These are phyloP conservation scores for Entomobrya multifasciata DNA, from an alignment of 2,888 invertebrate genomes.

Conservation along the genomic window DNA sequence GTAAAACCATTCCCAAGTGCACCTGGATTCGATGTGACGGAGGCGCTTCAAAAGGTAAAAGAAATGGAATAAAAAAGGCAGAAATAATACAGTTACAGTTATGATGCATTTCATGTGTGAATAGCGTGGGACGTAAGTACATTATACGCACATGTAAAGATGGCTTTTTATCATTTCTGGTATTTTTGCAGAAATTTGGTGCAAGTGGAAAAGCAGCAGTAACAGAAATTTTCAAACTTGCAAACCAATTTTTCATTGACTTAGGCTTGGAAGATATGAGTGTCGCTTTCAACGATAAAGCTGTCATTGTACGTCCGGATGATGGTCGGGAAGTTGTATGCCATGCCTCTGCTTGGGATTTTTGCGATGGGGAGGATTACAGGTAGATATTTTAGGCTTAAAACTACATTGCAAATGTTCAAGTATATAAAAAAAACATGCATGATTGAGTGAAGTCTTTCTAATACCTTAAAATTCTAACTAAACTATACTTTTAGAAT, in stretches of 20 bases:
- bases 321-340: conserved; percentile 86
- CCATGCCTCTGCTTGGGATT: conserved; percentile 91
- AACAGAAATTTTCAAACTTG: conserved; percentile 88
- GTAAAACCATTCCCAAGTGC: conserved; percentile 89
- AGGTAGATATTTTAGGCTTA: no score
- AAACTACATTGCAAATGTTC: no score
- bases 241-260: conserved; percentile 91
- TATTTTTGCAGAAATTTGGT: conserved; percentile 41
- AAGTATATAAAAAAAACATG: no score
- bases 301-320: conserved; percentile 88
- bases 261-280: conserved; percentile 90
- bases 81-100: background rate
- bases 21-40: conserved; percentile 88
- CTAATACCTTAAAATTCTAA: no score
- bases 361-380: conserved; percentile 91
- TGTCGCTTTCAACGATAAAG: conserved; percentile 91
- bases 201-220: conserved; percentile 62
- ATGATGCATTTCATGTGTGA: background rate
- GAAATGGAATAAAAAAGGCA: background rate
- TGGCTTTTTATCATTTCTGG: background rate
- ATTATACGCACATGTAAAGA: background rate
- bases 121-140: conserved; percentile 7
- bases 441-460: no score
- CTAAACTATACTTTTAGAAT: conserved; percentile 10
- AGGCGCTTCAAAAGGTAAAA: conserved; percentile 85